phyloP scores from a whole-genome alignment of 2,797 vertebrate species.

The Cryptoprocta ferox region DNA sequence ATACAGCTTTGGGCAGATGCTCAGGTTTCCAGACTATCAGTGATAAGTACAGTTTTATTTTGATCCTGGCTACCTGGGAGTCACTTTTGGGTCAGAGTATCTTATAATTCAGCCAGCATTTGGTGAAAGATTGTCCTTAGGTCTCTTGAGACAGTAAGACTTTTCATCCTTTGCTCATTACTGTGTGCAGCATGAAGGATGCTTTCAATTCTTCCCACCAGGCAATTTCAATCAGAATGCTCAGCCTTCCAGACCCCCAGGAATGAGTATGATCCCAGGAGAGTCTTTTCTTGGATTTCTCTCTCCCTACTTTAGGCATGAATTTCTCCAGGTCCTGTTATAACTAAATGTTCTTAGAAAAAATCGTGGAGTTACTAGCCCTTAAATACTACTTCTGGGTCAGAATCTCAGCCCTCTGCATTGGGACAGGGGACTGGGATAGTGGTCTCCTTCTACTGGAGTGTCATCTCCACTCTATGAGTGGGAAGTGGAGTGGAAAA shows the following conservation, averaged over 20 bases:
- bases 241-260: neutral
- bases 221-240: neutral
- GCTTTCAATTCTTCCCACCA: neutral
- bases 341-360: neutral
- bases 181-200: neutral
- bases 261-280: neutral
- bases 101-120: neutral
- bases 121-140: neutral
- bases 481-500: neutral
- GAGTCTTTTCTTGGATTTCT: neutral
- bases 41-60: neutral
- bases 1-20: neutral
- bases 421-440: too few relatives aligned
- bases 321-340: neutral
- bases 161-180: neutral
- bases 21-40: neutral
- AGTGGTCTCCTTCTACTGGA: neutral
- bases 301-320: neutral
- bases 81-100: neutral
- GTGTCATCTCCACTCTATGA: neutral
- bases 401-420: neutral
- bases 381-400: neutral
- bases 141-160: neutral
- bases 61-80: neutral
- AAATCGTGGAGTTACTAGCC: neutral